phyloP scores from a whole-genome alignment of 1,140 invertebrate genomes.

The Polypedilum pembai region DNA sequence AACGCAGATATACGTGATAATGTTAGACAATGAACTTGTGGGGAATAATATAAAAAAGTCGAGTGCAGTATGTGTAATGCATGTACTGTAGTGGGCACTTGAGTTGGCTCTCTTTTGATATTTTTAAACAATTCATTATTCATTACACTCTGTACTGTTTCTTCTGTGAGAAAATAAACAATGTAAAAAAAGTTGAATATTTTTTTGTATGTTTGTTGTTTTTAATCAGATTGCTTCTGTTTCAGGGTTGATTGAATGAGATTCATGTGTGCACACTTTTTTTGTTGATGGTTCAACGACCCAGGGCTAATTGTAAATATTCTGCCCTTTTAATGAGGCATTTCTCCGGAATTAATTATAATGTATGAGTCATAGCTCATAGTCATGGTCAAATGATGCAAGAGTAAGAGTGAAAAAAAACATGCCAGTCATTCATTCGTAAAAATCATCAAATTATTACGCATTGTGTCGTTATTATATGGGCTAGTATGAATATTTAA shows the following conservation, averaged over 20 bases:
- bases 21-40: conserved; percentile 12
- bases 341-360: neutral
- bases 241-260: too few species aligned
- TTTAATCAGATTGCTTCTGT: too few species aligned
- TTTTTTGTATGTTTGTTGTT: neutral
- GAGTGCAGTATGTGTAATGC: neutral
- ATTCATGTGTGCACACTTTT: too few species aligned
- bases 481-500: neutral
- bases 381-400: neutral
- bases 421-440: neutral
- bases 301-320: too few species aligned
- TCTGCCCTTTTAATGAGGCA: too few species aligned
- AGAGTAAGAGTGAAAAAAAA: neutral
- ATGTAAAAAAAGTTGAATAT: neutral
- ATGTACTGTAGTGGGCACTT: conserved; percentile 2
- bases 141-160: neutral
- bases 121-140: neutral
- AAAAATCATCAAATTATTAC: neutral
- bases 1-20: neutral
- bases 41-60: neutral
- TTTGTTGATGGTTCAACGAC: too few species aligned
- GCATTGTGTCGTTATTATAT: too few species aligned
- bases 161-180: conserved; percentile 5
- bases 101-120: neutral
- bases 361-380: neutral